These are phyloP conservation scores for Laothoe populi DNA, from an alignment of 2,888 invertebrate genomes.

Conservation along the genomic window DNA sequence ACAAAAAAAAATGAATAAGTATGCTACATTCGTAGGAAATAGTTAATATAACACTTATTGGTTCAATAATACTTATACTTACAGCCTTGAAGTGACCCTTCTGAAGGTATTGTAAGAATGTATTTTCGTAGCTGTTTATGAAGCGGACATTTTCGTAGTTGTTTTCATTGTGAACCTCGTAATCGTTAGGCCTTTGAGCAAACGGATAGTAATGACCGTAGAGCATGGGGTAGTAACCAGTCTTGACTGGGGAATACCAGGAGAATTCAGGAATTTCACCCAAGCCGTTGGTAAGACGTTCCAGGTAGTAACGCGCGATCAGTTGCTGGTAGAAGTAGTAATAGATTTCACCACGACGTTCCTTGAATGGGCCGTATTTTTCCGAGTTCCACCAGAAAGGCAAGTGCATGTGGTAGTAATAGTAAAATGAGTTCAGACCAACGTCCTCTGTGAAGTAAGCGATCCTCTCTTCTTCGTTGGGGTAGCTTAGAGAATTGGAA, in stretches of 20 bases:
- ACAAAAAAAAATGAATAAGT: not conserved
- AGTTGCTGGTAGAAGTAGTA: constrained; percentile 88
- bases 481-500: constrained; percentile 77
- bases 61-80: constrained; percentile 39
- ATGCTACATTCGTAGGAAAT: no score
- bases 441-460: constrained; percentile 90
- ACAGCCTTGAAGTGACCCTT: constrained; percentile 86
- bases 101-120: constrained; percentile 76
- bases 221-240: constrained; percentile 61
- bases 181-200: constrained; percentile 85
- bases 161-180: constrained; percentile 81
- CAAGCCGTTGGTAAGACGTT: constrained; percentile 87
- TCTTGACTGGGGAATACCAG: constrained; percentile 85
- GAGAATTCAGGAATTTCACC: constrained; percentile 86
- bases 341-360: constrained; percentile 87
- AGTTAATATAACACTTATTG: not conserved
- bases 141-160: constrained; percentile 77
- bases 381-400: constrained; percentile 87
- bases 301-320: constrained; percentile 88
- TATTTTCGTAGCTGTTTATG: constrained; percentile 85
- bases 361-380: constrained; percentile 74
- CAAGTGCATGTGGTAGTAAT: constrained; percentile 85
- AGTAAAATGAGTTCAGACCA: constrained; percentile 88
- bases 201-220: constrained; percentile 67
- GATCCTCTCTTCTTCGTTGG: constrained; percentile 84